Percentiles rank a stretch among this genome's conserved stretches.
These are phyloP conservation scores for Pammene fasciana DNA, from an alignment of 2,888 invertebrate genomes.

Conservation along the genomic window DNA sequence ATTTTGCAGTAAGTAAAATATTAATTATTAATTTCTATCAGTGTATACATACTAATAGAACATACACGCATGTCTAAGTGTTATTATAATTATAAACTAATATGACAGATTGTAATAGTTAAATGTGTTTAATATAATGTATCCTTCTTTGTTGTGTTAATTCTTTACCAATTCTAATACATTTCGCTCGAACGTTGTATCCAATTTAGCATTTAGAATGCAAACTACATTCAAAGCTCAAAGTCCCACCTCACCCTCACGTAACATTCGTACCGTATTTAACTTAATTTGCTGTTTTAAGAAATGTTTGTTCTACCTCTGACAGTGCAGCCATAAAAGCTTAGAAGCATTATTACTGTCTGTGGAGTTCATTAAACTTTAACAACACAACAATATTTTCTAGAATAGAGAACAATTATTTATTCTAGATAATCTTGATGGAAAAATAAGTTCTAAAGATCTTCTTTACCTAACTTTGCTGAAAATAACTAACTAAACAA, in stretches of 20 bases:
- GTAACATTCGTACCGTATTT: conserved; percentile 23
- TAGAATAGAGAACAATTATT: background rate
- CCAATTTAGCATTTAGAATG: conserved; percentile 16
- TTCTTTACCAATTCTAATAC: no score
- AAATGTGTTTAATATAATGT: no score
- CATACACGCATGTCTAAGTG: background rate
- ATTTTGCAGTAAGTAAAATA: no score
- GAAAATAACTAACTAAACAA: no score
- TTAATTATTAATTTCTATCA: no score
- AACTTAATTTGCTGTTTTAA: conserved; percentile 33
- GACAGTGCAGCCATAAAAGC: conserved; percentile 27
- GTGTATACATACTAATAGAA: no score
- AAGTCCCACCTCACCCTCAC: background rate
- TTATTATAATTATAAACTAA: no score
- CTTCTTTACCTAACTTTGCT: no score
- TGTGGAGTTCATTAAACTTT: conserved; percentile 14
- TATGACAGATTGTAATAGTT: no score
- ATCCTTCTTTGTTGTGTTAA: no score
- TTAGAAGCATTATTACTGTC: conserved; percentile 36
- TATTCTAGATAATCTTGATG: background rate
- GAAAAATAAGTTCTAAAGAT: no score
- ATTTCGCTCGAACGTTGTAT: no score
- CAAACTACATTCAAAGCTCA: background rate
- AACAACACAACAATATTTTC: conserved; percentile 2
- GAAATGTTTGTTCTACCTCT: conserved; percentile 23